Conservation (phyloP, 2,113 vertebrate species). For the Platysteira castanea region DNA sequence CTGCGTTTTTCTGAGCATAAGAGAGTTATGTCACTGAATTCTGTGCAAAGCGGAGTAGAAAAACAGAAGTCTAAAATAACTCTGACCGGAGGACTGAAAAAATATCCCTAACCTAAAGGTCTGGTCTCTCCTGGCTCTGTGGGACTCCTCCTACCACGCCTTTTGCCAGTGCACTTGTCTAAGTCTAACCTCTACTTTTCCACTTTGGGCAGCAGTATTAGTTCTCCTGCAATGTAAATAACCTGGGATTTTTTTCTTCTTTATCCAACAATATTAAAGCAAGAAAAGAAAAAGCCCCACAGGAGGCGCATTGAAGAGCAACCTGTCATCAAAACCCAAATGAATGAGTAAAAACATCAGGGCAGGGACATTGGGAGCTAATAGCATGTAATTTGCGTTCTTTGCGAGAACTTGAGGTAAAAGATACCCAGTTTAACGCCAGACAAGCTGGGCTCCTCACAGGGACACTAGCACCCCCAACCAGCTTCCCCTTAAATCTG, state of each 20-base stretch:
- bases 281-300: neutral
- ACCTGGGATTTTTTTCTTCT: neutral
- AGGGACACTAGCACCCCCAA: neutral
- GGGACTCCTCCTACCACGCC: neutral
- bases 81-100: neutral
- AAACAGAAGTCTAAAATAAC: neutral
- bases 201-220: neutral
- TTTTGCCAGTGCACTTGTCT: neutral
- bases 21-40: neutral
- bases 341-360: neutral
- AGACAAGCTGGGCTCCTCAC: neutral
- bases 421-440: neutral
- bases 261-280: neutral
- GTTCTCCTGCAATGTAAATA: neutral
- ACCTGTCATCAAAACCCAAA: neutral
- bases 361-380: neutral
- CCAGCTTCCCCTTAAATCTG: neutral
- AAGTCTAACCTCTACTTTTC: conserved; percentile 6
- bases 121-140: neutral
- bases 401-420: neutral
- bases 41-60: neutral
- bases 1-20: neutral
- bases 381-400: neutral
- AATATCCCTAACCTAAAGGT: neutral
- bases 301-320: neutral